Evolutionary conservation across 2,113 vertebrate species (phyloP), one percentile per base, ranked within the genome.

Genomic region (Burhinus oedicnemus): DNA sequence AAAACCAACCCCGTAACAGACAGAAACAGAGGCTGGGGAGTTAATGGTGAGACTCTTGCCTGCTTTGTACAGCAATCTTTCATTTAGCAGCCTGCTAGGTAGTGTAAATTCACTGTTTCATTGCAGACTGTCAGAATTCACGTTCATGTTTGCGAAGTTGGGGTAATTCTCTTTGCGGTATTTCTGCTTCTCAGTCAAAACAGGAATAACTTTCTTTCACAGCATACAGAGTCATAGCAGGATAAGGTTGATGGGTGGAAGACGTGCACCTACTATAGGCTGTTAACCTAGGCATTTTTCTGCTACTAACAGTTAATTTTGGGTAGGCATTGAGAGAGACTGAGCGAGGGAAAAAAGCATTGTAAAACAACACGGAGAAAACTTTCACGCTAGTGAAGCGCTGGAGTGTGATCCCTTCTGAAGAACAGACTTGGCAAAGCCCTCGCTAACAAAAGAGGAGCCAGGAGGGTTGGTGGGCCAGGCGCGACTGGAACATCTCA

Each of bases 261-360:
- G 80, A 36, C 42, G 40, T 9, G 45, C 88, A 64, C 74, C 74
- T 58, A 76, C 85, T 76, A 18, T 2, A 29, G 69, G 27, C 2
- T 61, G 51, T 49, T 52, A 62, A 79, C 47, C 36, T 8, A 1
- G 6, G 23, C 12, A 5, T 69, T 40, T 17, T 36, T 75, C 90
- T 44, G 62, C 94, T 47, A 3, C 74, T 51, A 44, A 11, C 44
- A 34, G 12, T 23, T 52, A 34, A 65, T 75, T 76, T 54, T 13
- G 47, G 29, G 55, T 7, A 47, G 44, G 40, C 4, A 0, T 11
- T 26, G 47, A 6, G n/a, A 54, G 44, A 44, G 47, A 6, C 8
- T 1, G 69, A 30, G 58, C 3, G 38, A 11, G 5, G 29, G 30
- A 14, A 76, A 54, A 36, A 0, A 1, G 1, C 1, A 0, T 16